A percentile compares a stretch with the other conserved stretches of the same genome.
Evolutionary conservation across 1,140 invertebrate genomes (phyloP).

Genomic region (Brachystomella parvula): DNA sequence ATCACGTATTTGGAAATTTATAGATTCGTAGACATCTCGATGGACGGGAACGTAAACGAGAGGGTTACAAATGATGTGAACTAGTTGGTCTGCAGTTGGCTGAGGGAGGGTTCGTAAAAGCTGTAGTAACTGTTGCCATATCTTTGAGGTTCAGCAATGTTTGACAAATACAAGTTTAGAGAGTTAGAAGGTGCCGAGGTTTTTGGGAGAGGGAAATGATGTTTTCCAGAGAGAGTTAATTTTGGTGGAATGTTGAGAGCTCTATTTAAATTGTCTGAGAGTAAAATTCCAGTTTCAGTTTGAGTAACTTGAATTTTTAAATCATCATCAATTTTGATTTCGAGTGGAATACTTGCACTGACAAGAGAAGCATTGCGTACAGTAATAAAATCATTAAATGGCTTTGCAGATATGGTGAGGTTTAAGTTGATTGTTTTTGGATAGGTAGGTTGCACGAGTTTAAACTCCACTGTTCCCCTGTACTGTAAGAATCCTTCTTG

Average conservation of each 20-base stretch:
- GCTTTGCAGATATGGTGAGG: background rate
- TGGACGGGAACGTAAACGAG: background rate
- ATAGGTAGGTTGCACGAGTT: background rate
- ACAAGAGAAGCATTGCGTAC: background rate
- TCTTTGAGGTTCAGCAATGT: background rate
- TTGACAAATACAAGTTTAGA: background rate
- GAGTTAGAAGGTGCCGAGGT: background rate
- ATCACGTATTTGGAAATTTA: background rate
- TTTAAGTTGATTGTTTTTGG: background rate
- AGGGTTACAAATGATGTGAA: background rate
- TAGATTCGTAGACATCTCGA: background rate
- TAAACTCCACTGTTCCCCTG: background rate
- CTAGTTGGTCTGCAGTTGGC: background rate
- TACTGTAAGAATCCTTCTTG: too few species aligned
- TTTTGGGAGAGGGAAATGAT: background rate
- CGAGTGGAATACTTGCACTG: background rate
- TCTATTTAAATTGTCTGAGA: background rate
- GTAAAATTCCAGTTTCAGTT: background rate
- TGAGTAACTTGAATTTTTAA: background rate
- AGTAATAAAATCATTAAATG: background rate
- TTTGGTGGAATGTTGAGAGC: background rate
- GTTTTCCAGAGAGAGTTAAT: background rate
- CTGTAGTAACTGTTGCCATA: background rate
- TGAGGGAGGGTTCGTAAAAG: background rate
- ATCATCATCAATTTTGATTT: background rate